Percentiles rank a stretch among this genome's conserved stretches.
Evolutionary conservation across 2,113 vertebrate species (phyloP).

Genomic region (Protobothrops flavoviridis): DNA sequence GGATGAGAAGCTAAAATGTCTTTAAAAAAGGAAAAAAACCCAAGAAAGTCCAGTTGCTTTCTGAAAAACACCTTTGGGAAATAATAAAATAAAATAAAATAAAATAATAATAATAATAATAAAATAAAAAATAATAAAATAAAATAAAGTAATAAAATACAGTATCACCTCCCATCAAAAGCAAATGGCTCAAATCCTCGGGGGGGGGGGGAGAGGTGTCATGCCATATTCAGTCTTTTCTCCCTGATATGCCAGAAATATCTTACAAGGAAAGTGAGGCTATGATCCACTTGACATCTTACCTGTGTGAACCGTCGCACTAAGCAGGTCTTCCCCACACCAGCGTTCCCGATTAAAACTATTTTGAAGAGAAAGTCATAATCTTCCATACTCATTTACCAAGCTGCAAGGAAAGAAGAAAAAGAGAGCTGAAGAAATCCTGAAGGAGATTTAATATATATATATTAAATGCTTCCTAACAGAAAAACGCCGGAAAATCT

Average conservation of each 20-base stretch:
- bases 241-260: background rate
- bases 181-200: background rate
- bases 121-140: too few species aligned
- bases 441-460: background rate
- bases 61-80: too few species aligned
- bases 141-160: too few species aligned
- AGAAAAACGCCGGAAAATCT: too few species aligned
- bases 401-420: slow-evolving; percentile 70
- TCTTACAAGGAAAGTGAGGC: background rate
- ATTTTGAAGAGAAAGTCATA: slow-evolving; percentile 99
- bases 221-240: too few species aligned
- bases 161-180: background rate
- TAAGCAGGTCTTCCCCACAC: slow-evolving; percentile 98
- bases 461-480: background rate
- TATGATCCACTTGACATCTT: slow-evolving; percentile 27
- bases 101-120: too few species aligned
- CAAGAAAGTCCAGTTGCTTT: too few species aligned
- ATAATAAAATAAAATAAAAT: too few species aligned
- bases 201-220: background rate
- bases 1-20: too few species aligned
- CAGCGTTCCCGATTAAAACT: slow-evolving; percentile 99
- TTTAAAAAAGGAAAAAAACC: too few species aligned
- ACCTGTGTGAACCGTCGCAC: slow-evolving; percentile 99
- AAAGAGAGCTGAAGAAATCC: too few species aligned
- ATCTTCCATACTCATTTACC: slow-evolving; percentile 98